phyloP scores from a whole-genome alignment of 2,888 invertebrate species.

The Ptychoptera contaminata region DNA sequence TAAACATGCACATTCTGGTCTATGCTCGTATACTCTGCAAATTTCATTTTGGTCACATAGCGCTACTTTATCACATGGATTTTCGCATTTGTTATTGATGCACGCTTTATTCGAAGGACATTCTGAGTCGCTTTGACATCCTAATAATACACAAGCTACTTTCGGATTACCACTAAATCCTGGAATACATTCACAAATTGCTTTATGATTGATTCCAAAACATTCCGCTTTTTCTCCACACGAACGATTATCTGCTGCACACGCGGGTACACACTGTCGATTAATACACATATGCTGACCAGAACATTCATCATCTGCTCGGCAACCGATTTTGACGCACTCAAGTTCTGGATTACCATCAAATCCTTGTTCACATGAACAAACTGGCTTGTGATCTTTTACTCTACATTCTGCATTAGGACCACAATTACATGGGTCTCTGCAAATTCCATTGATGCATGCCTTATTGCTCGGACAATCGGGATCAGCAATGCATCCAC shows the following conservation, averaged over 20 bases:
- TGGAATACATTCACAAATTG: slow-evolving; percentile 68
- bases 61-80: slow-evolving; percentile 52
- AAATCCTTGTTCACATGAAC: slow-evolving; percentile 68
- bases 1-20: slow-evolving; percentile 67
- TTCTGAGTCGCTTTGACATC: slow-evolving; percentile 62
- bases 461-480: slow-evolving; percentile 66
- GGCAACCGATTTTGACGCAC: slow-evolving; percentile 60
- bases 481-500: slow-evolving; percentile 56
- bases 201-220: slow-evolving; percentile 61
- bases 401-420: slow-evolving; percentile 71
- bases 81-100: slow-evolving; percentile 61
- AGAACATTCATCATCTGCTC: slow-evolving; percentile 60
- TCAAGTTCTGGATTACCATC: slow-evolving; percentile 73
- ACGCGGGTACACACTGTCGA: slow-evolving; percentile 66
- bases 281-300: slow-evolving; percentile 72
- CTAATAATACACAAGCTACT: slow-evolving; percentile 59
- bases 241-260: slow-evolving; percentile 47
- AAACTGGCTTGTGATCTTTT: slow-evolving; percentile 72
- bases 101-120: slow-evolving; percentile 71
- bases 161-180: slow-evolving; percentile 71
- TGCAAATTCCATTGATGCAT: slow-evolving; percentile 65
- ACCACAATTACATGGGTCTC: slow-evolving; percentile 74
- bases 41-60: slow-evolving; percentile 57
- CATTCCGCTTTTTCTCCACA: slow-evolving; percentile 71
- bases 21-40: slow-evolving; percentile 61